phyloP scores from a whole-genome alignment of 2,888 invertebrate species.

The Invenusta paracnida region DNA sequence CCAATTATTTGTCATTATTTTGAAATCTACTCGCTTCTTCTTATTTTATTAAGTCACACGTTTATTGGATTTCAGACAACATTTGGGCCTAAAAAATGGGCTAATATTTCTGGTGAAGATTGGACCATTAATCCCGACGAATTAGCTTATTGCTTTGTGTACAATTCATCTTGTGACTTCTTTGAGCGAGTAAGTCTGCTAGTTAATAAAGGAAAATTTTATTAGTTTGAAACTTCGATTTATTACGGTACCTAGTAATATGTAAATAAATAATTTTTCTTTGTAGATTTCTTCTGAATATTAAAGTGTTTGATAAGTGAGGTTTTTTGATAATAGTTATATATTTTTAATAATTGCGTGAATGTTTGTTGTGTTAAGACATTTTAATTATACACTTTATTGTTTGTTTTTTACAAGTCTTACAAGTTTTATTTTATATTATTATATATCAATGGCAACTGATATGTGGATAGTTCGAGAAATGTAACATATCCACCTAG shows the following conservation, averaged over 20 bases:
- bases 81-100: background rate
- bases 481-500: too few species aligned
- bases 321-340: too few species aligned
- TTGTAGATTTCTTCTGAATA: too few species aligned
- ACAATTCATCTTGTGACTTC: slow-evolving; percentile 11
- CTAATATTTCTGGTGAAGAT: background rate
- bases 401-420: too few species aligned
- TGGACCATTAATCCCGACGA: background rate
- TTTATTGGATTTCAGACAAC: background rate
- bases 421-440: background rate
- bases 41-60: background rate
- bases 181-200: background rate
- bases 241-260: too few species aligned
- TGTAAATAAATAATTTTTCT: too few species aligned
- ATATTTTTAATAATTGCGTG: background rate
- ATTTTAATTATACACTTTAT: too few species aligned
- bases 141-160: background rate
- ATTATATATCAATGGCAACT: background rate
- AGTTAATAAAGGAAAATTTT: too few species aligned
- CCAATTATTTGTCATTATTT: too few species aligned
- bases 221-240: too few species aligned
- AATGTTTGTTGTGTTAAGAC: background rate
- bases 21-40: background rate
- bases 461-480: too few species aligned
- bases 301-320: too few species aligned